phyloP scores from a whole-genome alignment of 2,113 vertebrate species.

The Columbina picui region DNA sequence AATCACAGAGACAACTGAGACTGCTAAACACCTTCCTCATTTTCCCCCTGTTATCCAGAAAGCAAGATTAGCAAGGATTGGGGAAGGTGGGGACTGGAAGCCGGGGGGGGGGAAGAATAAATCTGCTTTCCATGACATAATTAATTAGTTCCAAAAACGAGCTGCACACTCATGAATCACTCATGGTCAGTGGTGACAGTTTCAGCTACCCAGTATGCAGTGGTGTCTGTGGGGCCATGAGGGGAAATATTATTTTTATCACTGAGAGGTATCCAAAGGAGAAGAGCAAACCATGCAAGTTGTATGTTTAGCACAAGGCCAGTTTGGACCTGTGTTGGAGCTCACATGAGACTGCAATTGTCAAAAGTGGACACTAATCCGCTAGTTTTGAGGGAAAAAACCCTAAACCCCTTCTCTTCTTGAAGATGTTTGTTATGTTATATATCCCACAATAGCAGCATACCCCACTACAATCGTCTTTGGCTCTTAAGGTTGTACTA shows the following conservation, averaged over 20 bases:
- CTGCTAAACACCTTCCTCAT: constrained; percentile 42
- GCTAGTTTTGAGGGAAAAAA: fast-evolving
- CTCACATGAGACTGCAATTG: background rate
- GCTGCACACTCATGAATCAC: background rate
- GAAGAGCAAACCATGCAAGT: background rate
- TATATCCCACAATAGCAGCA: background rate
- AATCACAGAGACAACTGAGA: constrained; percentile 52
- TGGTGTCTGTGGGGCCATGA: background rate
- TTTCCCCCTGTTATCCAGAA: constrained; percentile 39
- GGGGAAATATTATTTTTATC: background rate
- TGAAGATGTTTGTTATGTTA: background rate
- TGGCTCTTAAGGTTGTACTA: background rate
- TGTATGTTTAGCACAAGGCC: background rate
- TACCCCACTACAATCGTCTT: background rate
- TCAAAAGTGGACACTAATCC: background rate
- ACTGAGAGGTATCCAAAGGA: background rate
- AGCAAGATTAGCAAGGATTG: constrained; percentile 64
- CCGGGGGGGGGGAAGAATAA: background rate
- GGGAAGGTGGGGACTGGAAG: background rate
- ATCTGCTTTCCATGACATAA: constrained; percentile 47
- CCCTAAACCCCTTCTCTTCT: background rate
- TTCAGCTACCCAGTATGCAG: background rate
- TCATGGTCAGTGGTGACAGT: background rate
- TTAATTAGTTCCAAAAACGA: constrained; percentile 55
- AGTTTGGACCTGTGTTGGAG: background rate